These are phyloP conservation scores for Plecturocebus donacophilus DNA, from an alignment of 2,113 vertebrate genomes.

Conservation along the genomic window DNA sequence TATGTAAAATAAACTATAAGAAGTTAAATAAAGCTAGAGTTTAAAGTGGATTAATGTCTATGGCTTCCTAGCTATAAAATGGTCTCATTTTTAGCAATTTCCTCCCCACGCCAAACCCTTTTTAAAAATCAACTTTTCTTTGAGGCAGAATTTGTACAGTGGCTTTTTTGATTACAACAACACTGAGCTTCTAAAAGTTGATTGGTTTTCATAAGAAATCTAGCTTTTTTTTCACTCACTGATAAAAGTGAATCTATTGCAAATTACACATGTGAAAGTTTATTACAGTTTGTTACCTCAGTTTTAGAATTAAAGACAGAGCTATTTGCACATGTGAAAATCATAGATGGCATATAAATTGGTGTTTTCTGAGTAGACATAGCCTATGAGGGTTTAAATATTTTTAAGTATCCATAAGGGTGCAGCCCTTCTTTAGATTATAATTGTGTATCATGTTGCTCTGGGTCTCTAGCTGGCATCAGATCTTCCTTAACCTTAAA, in stretches of 20 bases:
- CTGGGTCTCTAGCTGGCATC: not conserved
- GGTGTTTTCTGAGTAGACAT: not conserved
- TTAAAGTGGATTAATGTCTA: conserved; percentile 65
- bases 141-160: conserved; percentile 37
- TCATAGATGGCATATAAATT: not conserved
- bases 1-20: conserved; percentile 42
- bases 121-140: conserved; percentile 62
- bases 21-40: conserved; percentile 51
- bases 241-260: conserved; percentile 50
- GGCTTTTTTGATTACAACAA: conserved; percentile 9
- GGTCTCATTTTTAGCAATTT: conserved; percentile 64
- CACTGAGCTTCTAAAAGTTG: conserved; percentile 37
- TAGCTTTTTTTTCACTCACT: not conserved
- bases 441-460: not conserved
- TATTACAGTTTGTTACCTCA: conserved; percentile 41
- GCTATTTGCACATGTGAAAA: conserved; percentile 1
- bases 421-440: not conserved
- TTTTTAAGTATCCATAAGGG: not conserved
- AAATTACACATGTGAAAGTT: conserved; percentile 47
- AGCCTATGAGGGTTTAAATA: not conserved
- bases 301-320: conserved; percentile 25
- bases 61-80: conserved; percentile 56
- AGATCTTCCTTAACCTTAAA: conserved; percentile 27
- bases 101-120: conserved; percentile 45
- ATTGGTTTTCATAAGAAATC: conserved; percentile 56